A percentile compares a stretch with the other conserved stretches of the same genome.
Conservation (phyloP, 1,140 invertebrate genomes). For the Ditylenchus dipsaci region DNA sequence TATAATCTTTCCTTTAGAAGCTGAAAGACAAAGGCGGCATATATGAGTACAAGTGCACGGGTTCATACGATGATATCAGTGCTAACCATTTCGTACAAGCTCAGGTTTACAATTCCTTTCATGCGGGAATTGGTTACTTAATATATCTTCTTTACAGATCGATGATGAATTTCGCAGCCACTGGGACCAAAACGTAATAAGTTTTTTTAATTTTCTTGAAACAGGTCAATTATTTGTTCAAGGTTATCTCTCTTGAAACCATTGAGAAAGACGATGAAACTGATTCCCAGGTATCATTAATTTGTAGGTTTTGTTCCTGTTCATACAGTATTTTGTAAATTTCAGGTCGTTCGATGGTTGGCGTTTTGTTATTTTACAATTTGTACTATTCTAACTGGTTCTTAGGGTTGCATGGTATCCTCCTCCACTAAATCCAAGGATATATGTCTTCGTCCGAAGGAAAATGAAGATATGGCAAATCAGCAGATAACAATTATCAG, state of each 20-base stretch:
- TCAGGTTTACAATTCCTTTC: constrained; percentile 21
- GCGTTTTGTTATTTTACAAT: no score
- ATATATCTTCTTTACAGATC: constrained; percentile 20
- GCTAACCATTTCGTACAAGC: constrained; percentile 33
- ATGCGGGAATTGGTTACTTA: neutral
- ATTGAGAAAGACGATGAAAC: constrained; percentile 35
- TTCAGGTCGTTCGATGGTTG: constrained; percentile 10
- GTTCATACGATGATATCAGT: constrained; percentile 37
- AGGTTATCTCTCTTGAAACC: constrained; percentile 30
- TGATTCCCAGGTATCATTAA: constrained; percentile 13
- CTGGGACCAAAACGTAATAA: constrained; percentile 51
- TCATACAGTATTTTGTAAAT: neutral
- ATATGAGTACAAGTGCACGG: constrained; percentile 39
- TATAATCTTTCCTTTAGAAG: no score
- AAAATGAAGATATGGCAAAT: constrained; percentile 27
- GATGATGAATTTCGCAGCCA: constrained; percentile 44
- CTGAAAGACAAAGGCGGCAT: constrained; percentile 15
- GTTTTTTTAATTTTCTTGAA: neutral
- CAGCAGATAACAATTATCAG: constrained; percentile 36
- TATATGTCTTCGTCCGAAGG: constrained; percentile 35
- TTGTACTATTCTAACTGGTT: no score
- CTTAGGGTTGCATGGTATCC: constrained; percentile 33
- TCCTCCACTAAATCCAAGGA: constrained; percentile 45
- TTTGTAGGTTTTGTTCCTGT: neutral
- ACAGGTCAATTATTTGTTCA: no score